Base-by-base conservation (phyloP, 2,888 invertebrate genomes). In the Metallyticus violacea region DNA sequence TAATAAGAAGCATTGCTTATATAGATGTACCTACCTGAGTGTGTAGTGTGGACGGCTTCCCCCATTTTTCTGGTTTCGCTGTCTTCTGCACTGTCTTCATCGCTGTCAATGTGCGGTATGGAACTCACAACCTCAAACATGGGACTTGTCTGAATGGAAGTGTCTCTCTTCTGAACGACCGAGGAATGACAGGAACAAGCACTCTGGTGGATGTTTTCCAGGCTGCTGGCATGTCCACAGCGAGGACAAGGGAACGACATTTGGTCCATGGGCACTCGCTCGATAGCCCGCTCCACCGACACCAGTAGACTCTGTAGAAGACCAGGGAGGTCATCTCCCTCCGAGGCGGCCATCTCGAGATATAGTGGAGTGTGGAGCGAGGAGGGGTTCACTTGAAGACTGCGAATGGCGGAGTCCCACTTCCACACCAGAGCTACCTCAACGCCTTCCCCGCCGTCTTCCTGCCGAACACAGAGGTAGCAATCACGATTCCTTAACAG, bases 21-120 rank as follows among this genome's bases (percentile, higher is more conserved):
- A n/a, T n/a, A n/a, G n/a, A n/a, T 40, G 82, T 76, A 83, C 83
- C 28, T 28, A 83, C 83, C 3, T 0, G 9, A 4, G 9, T 62
- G 9, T 62, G 40, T 62, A 2, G 22, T 62, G 40, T 62, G 40
- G 0, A 62, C 40, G 40, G 40, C 40, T 22, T 15, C 40, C 6
- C 40, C 22, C 15, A 62, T 22, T 62, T 62, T 62, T 9, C 22
- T 9, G 15, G 9, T 62, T 90, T 88, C 30, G 62, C 90, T 92
- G 90, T 91, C 92, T 22, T 62, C 40, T 88, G 92, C 93, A 89
- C 94, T 94, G 90, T 95, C 95, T 89, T 95, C 95, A 90, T 95
- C 95, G 91, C 95, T 95, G 91, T 95, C 95, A 89, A 95, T 95
- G 91, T 95, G 95, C 88, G 95, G 95, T 91, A 95, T 95, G 80